Conservation (phyloP, 2,888 invertebrate species). For the Spicauda simplicius region DNA sequence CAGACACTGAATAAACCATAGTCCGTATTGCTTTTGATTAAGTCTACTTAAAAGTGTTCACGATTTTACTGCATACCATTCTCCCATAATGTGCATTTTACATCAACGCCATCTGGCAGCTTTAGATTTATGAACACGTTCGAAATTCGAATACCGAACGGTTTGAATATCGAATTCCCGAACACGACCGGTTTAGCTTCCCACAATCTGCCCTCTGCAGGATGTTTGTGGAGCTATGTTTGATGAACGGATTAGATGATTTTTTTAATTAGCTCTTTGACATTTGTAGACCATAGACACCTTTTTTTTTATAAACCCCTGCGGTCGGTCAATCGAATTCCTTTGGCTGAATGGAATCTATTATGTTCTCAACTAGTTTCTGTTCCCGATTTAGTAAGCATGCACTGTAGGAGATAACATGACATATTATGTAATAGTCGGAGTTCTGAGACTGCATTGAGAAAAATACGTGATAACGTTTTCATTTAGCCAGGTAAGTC, state of each 20-base stretch:
- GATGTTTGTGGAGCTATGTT: conserved; percentile 47
- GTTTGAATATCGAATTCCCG: conserved; percentile 40
- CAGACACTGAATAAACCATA: too few species aligned
- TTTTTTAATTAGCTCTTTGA: conserved; percentile 38
- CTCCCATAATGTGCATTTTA: conserved; percentile 2
- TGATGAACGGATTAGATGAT: conserved; percentile 44
- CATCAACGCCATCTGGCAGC: conserved; percentile 21
- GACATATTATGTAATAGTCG: neutral
- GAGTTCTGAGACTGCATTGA: neutral
- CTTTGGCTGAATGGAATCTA: neutral
- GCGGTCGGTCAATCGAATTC: neutral
- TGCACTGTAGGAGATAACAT: neutral
- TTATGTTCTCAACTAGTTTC: neutral
- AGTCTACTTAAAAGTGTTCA: neutral
- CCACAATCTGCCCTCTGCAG: conserved; percentile 40
- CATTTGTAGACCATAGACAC: conserved; percentile 25
- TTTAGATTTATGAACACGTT: conserved; percentile 31
- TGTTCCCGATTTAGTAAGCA: neutral
- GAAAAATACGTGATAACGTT: too few species aligned
- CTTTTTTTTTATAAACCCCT: conserved; percentile 6
- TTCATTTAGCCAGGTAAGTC: too few species aligned
- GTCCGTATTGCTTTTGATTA: too few species aligned
- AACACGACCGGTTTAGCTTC: conserved; percentile 41
- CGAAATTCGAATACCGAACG: conserved; percentile 36
- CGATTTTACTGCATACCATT: conserved; percentile 1